Base-by-base conservation (phyloP, 2,113 vertebrate species). In the Trematocara zebra region DNA sequence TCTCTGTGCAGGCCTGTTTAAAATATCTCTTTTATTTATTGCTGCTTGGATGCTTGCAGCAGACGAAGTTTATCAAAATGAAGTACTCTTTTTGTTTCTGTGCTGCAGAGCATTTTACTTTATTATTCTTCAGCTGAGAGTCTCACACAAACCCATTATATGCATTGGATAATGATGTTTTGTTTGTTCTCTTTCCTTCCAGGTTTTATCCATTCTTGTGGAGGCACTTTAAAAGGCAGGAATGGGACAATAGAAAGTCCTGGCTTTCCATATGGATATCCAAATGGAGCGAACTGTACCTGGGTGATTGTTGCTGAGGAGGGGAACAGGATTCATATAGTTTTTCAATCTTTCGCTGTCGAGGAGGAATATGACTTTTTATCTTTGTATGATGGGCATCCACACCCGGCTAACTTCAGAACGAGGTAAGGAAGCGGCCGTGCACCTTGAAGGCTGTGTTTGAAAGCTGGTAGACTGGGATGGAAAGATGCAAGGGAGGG, bases 361-460 rank as follows among this genome's bases (percentile, higher is more conserved):
- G 99, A 99, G 96, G 98, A 99, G 96, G 98, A 99, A 96, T 99
- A 99, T 81, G 99, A 99, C 96, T 99, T 99, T 97, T 97, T 99
- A 96, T 99, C 98, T 91, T 96, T 99, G 91, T 99, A 99, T 90
- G 98, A 99, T 59, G 99, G 99, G 8, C 98, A 98, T 93, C 98
- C 99, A 87, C 97, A 99, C 89, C 98, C 98, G 82, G 96, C 97
- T 78, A 98, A 99, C 96, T 98, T 99, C 94, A 97, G 98, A 90
- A 98, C 97, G 85, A 99, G 98, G 99, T 98, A 96, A 97, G 96
- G 84, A 85, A 78, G 49, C 2, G 1, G 26, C 59, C 28, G 15
- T 76, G 31, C 67, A 85, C 78, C 53, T 94, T 84, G 51, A 89
- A 87, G 33, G 61, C n/a, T 87, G 18, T 33, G 18, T 89, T 85